These are phyloP conservation scores for Drosophila mayri DNA, from an alignment of 1,140 invertebrate genomes.

Conservation along the genomic window DNA sequence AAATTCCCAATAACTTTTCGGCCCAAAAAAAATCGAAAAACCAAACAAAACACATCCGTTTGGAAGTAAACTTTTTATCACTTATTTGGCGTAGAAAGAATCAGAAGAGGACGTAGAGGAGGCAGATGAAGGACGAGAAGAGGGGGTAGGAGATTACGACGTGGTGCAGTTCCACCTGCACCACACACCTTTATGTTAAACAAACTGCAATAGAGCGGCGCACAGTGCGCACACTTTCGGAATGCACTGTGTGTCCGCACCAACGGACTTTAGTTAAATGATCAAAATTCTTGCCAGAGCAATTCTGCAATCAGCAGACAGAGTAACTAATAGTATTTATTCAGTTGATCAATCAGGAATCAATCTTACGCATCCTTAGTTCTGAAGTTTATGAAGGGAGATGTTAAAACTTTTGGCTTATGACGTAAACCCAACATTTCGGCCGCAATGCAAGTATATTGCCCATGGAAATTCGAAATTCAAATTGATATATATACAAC, in stretches of 20 bases:
- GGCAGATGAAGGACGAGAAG: slow-evolving; percentile 24
- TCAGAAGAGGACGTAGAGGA: slow-evolving; percentile 31
- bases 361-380: slow-evolving; percentile 71
- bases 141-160: slow-evolving; percentile 32
- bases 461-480: slow-evolving; percentile 57
- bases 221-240: slow-evolving; percentile 61
- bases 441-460: slow-evolving; percentile 40
- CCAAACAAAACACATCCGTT: slow-evolving; percentile 50
- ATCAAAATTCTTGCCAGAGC: slow-evolving; percentile 39
- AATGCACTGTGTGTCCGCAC: slow-evolving; percentile 59
- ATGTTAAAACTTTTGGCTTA: slow-evolving; percentile 78
- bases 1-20: slow-evolving; percentile 67
- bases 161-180: slow-evolving; percentile 24
- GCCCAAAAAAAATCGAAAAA: slow-evolving; percentile 31
- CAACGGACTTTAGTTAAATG: slow-evolving; percentile 59
- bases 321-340: slow-evolving; percentile 35
- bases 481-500: slow-evolving; percentile 84
- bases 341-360: slow-evolving; percentile 47
- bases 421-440: slow-evolving; percentile 57
- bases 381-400: slow-evolving; percentile 57
- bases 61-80: slow-evolving; percentile 81
- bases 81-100: slow-evolving; percentile 79
- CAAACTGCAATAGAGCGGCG: slow-evolving; percentile 73
- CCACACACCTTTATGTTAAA: slow-evolving; percentile 63
- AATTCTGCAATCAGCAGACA: slow-evolving; percentile 34